phyloP scores from a whole-genome alignment of 2,113 vertebrate genomes.

The Ammodytes dubius region DNA sequence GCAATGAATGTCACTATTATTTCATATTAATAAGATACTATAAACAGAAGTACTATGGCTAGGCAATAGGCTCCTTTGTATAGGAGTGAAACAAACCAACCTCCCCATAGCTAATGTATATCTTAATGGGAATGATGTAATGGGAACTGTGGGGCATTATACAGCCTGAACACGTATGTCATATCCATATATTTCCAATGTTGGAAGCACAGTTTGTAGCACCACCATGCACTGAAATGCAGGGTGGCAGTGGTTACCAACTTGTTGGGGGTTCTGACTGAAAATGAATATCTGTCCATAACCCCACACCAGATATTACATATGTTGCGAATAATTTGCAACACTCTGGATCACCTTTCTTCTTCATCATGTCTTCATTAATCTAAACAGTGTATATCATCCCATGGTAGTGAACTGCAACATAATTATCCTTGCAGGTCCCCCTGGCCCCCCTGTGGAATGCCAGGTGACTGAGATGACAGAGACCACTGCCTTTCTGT shows the following conservation, averaged over 20 bases:
- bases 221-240: background rate
- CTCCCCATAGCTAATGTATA: background rate
- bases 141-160: background rate
- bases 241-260: background rate
- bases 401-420: constrained; percentile 6
- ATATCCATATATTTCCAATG: background rate
- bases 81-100: background rate
- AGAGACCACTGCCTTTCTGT: constrained; percentile 90
- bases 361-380: constrained; percentile 27
- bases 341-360: background rate
- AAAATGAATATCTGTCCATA: background rate
- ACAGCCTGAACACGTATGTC: background rate
- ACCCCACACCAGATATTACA: background rate
- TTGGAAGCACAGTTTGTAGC: background rate
- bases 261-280: background rate
- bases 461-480: constrained; percentile 94
- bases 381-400: constrained; percentile 16
- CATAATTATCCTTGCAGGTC: constrained; percentile 82
- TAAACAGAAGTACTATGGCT: background rate
- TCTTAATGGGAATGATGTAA: background rate
- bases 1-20: background rate
- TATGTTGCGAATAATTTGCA: background rate
- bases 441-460: constrained; percentile 91
- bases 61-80: background rate
- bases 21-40: background rate